Evolutionary conservation across 2,888 invertebrate species (phyloP).

Genomic region (Drosophila niveifrons): DNA sequence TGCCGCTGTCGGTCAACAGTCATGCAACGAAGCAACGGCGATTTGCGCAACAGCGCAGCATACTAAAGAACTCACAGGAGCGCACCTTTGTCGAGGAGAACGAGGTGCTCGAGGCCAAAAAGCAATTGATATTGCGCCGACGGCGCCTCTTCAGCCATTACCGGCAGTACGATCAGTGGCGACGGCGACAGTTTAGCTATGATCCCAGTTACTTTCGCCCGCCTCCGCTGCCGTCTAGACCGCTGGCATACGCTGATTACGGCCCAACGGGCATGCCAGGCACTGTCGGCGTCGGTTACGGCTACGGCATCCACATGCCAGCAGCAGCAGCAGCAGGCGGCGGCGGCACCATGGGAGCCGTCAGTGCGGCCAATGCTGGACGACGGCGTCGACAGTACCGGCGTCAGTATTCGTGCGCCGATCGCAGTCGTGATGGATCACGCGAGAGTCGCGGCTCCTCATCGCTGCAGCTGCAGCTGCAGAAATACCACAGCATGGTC

Average conservation of each 20-base stretch:
- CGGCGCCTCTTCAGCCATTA: conserved; percentile 84
- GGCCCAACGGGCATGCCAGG: conserved; percentile 34
- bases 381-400: conserved; percentile 83
- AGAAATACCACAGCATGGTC: conserved; percentile 75
- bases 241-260: conserved; percentile 72
- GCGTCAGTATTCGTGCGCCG: conserved; percentile 84
- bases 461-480: conserved; percentile 59
- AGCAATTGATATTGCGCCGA: conserved; percentile 83
- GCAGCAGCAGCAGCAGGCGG: not conserved
- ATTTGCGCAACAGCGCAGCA: conserved; percentile 81
- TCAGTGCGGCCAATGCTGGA: conserved; percentile 67
- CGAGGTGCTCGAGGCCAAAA: conserved; percentile 83
- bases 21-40: conserved; percentile 69
- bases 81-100: conserved; percentile 79
- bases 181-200: conserved; percentile 84
- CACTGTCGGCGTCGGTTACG: conserved; percentile 47
- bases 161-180: conserved; percentile 85
- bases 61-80: conserved; percentile 82
- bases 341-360: conserved; percentile 21
- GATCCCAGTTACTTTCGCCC: conserved; percentile 84
- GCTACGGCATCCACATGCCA: conserved; percentile 38
- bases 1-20: conserved; percentile 58
- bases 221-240: conserved; percentile 71
- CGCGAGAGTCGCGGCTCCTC: conserved; percentile 84
- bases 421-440: conserved; percentile 83